Evolutionary conservation across 1,140 invertebrate genomes (phyloP), one percentile per base, ranked within the genome.

Genomic region (Pogonomyrmex barbatus): DNA sequence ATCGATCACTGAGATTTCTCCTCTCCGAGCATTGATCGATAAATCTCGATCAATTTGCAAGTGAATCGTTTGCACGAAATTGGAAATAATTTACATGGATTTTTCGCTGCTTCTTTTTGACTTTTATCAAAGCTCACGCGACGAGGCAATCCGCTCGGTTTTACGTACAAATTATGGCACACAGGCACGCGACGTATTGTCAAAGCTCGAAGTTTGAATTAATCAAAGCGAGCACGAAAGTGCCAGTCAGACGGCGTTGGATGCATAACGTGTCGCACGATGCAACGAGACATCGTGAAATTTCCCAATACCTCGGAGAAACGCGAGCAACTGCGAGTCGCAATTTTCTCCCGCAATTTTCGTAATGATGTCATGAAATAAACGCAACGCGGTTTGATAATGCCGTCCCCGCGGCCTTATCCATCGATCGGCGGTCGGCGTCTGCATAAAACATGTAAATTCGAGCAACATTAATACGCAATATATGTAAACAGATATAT

Each of bases 221-320:
- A 83, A 83, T 83, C 45, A 83, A 83, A 47, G 42, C 39, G 17
- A 73, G 33, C 68, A 75, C 47, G 39, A 60, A 73, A 82, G 42
- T 71, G 36, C 6, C 33, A 79, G 45, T 3, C 33, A 79, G 45
- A 42, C 33, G 2, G 33, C 36, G 39, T 5, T n/a, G 24, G 6
- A 12, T 73, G 52, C 52, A 30, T 60, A 67, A 82, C 54, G 14
- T 58, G n/a, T 36, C 45, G 14, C 12, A 24, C 14, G 10, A 33
- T 39, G 78, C 67, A 45, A 30, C 10, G 52, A 30, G 12, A 73
- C 42, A 36, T 82, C 24, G n/a, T 73, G 17, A 82, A 83, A 39
- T 36, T 82, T 2, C 2, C 12, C 17, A 73, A 33, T 42, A 60
- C n/a, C 79, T 50, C 30, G 30, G 52, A 24, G 52, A 70, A 70